Conservation (phyloP, 2,888 invertebrate species). For the Priocnemis perturbator region DNA sequence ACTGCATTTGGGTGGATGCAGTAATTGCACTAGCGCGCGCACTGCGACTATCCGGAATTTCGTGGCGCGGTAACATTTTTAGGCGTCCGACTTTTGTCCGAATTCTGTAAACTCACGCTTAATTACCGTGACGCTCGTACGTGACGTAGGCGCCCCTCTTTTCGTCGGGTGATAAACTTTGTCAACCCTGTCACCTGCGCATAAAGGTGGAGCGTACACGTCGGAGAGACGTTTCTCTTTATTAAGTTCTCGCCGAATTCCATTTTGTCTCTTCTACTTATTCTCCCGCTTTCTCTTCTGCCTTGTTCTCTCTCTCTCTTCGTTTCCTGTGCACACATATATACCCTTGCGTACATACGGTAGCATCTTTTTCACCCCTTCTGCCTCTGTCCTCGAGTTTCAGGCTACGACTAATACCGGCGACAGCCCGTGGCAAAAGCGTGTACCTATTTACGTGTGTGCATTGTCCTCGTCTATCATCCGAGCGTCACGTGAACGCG, state of each 20-base stretch:
- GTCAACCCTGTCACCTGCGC: no score
- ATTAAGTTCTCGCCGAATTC: constrained; percentile 44
- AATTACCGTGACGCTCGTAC: no score
- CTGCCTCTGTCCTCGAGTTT: constrained; percentile 16
- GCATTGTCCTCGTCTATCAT: constrained; percentile 31
- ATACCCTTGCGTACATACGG: no score
- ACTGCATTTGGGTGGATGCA: no score
- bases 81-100: background rate
- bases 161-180: no score
- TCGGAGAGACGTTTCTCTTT: constrained; percentile 50
- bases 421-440: constrained; percentile 27
- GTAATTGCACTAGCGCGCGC: no score
- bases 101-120: no score
- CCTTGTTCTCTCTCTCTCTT: constrained; percentile 10
- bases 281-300: background rate
- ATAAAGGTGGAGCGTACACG: constrained; percentile 25
- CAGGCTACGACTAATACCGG: constrained; percentile 32
- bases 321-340: background rate
- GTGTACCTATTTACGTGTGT: constrained; percentile 30
- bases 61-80: background rate
- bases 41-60: no score
- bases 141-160: constrained; percentile 18
- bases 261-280: constrained; percentile 28
- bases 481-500: constrained; percentile 14
- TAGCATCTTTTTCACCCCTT: constrained; percentile 13